Evolutionary conservation across 2,888 invertebrate genomes (phyloP).

Genomic region (Smittia sp.): DNA sequence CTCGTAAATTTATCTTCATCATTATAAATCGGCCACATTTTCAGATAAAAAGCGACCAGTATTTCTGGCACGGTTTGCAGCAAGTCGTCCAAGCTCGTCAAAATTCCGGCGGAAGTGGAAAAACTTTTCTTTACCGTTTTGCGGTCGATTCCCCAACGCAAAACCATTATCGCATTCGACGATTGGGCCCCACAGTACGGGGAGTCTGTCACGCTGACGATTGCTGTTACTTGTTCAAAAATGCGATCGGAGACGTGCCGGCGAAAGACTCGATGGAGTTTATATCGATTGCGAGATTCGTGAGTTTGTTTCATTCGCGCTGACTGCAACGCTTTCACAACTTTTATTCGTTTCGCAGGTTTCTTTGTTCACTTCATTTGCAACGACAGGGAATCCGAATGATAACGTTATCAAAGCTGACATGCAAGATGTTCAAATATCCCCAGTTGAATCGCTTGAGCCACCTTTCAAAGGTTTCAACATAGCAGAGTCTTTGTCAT

Average conservation of each 20-base stretch:
- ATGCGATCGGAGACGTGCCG: slow-evolving; percentile 42
- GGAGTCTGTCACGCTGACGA: slow-evolving; percentile 51
- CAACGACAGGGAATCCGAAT: slow-evolving; percentile 50
- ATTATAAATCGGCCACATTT: neutral
- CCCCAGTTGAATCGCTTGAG: slow-evolving; percentile 46
- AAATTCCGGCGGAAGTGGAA: slow-evolving; percentile 45
- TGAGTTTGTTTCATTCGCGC: neutral
- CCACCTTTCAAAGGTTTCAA: slow-evolving; percentile 49
- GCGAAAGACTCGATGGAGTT: neutral
- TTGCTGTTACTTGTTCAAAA: slow-evolving; percentile 50
- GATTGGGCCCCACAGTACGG: slow-evolving; percentile 47
- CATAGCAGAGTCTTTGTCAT: slow-evolving; percentile 46
- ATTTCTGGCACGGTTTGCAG: slow-evolving; percentile 51
- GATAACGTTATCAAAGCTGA: slow-evolving; percentile 50
- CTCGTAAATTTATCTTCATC: neutral
- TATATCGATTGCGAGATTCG: slow-evolving; percentile 25
- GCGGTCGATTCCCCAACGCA: slow-evolving; percentile 51
- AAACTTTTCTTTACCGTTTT: slow-evolving; percentile 52
- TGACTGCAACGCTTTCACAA: neutral
- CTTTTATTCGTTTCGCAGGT: neutral
- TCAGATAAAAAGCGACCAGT: slow-evolving; percentile 48
- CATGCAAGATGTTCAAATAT: slow-evolving; percentile 45
- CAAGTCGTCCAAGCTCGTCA: slow-evolving; percentile 47
- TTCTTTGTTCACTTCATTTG: slow-evolving; percentile 47
- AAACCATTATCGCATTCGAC: slow-evolving; percentile 51